Evolutionary conservation across 2,113 vertebrate genomes (phyloP).

Genomic region (Semnornis frantzii): DNA sequence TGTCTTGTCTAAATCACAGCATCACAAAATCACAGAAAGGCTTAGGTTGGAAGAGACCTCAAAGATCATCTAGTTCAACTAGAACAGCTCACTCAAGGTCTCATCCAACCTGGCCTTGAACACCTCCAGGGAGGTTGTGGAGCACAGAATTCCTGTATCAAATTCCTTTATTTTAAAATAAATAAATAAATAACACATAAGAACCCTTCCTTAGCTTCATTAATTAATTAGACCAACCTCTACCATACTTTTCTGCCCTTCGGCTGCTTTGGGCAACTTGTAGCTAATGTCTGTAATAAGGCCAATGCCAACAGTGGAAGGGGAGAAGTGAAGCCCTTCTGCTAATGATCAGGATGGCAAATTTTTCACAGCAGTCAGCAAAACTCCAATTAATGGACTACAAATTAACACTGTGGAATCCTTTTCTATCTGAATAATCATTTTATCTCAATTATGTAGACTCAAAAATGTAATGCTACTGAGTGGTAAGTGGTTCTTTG

Average conservation of each 20-base stretch:
- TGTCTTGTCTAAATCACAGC: background rate
- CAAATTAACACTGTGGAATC: background rate
- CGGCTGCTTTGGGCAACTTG: background rate
- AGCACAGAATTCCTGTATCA: too few relatives aligned
- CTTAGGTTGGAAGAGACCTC: too few relatives aligned
- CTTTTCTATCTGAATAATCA: background rate
- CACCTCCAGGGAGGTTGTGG: too few relatives aligned
- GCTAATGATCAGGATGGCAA: background rate
- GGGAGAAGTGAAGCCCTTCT: background rate
- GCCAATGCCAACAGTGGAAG: background rate
- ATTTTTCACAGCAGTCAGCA: background rate
- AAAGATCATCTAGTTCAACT: too few relatives aligned
- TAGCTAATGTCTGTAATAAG: background rate
- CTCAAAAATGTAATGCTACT: background rate
- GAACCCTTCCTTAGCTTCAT: background rate
- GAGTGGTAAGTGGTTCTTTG: background rate
- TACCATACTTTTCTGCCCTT: background rate
- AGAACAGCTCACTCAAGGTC: too few relatives aligned
- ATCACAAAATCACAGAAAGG: too few relatives aligned
- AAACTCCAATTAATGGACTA: background rate
- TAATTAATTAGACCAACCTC: background rate
- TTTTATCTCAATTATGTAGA: background rate
- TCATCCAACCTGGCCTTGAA: too few relatives aligned
- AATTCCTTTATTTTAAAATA: too few relatives aligned
- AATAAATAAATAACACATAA: too few relatives aligned